phyloP scores from a whole-genome alignment of 2,113 vertebrate species.

The Neogale vison region DNA sequence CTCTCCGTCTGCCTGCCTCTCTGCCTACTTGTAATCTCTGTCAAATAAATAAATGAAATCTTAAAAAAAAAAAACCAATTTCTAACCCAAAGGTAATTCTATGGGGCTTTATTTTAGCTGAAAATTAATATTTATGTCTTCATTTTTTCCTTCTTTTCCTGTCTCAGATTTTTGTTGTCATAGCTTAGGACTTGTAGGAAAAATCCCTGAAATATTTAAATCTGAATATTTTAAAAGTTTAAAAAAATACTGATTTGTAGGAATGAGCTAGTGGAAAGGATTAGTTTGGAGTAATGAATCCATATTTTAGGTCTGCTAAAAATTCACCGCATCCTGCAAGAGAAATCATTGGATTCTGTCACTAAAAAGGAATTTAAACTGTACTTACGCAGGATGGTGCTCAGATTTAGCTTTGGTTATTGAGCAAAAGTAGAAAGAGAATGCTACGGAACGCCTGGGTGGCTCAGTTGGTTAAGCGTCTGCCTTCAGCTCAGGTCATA shows the following conservation, averaged over 20 bases:
- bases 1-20: too few relatives aligned
- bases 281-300: not conserved
- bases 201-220: not conserved
- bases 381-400: not conserved
- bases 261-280: not conserved
- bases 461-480: too few relatives aligned
- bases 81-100: not conserved
- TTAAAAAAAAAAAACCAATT: not conserved
- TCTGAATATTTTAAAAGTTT: not conserved
- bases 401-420: constrained; percentile 8
- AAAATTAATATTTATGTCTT: not conserved
- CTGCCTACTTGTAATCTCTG: too few relatives aligned
- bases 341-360: not conserved
- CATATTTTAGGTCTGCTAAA: not conserved
- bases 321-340: not conserved
- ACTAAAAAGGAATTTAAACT: not conserved
- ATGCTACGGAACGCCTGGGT: not conserved
- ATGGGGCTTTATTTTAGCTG: not conserved
- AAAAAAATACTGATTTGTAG: not conserved
- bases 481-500: too few relatives aligned
- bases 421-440: not conserved
- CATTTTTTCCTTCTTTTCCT: not conserved
- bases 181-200: not conserved
- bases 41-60: too few relatives aligned
- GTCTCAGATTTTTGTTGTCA: not conserved